These are phyloP conservation scores for Cranoglanis bouderius DNA, from an alignment of 2,113 vertebrate species.

Conservation along the genomic window DNA sequence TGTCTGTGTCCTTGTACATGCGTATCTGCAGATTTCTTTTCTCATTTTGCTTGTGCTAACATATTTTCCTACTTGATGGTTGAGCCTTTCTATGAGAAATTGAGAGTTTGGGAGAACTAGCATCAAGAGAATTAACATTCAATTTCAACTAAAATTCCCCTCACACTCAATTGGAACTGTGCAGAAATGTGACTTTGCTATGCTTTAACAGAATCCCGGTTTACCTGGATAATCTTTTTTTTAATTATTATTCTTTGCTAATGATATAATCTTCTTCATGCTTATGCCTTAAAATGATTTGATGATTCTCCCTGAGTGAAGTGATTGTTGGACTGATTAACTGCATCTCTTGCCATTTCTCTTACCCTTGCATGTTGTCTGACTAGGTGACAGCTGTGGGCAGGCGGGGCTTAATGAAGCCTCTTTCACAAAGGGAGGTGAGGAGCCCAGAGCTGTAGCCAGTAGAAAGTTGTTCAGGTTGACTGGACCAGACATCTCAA, in stretches of 20 bases:
- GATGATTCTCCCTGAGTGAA: constrained; percentile 58
- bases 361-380: constrained; percentile 72
- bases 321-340: constrained; percentile 45
- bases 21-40: constrained; percentile 7
- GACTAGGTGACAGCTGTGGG: constrained; percentile 78
- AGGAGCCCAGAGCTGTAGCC: constrained; percentile 44
- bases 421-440: constrained; percentile 68
- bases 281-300: constrained; percentile 58
- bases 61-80: constrained; percentile 24
- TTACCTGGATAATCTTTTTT: constrained; percentile 59
- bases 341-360: constrained; percentile 57
- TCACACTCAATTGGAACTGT: constrained; percentile 53
- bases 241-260: constrained; percentile 59
- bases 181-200: constrained; percentile 57
- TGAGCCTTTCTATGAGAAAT: constrained; percentile 40
- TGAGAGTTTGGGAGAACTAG: constrained; percentile 21
- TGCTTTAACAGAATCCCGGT: constrained; percentile 69
- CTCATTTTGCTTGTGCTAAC: constrained; percentile 45
- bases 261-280: constrained; percentile 58
- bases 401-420: constrained; percentile 69
- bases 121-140: background rate
- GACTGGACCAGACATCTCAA: constrained; percentile 44
- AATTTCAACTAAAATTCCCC: constrained; percentile 8
- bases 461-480: constrained; percentile 34
- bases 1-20: background rate